These are phyloP conservation scores for Dolichoris vasculosae DNA, from an alignment of 1,140 invertebrate genomes.

Conservation along the genomic window DNA sequence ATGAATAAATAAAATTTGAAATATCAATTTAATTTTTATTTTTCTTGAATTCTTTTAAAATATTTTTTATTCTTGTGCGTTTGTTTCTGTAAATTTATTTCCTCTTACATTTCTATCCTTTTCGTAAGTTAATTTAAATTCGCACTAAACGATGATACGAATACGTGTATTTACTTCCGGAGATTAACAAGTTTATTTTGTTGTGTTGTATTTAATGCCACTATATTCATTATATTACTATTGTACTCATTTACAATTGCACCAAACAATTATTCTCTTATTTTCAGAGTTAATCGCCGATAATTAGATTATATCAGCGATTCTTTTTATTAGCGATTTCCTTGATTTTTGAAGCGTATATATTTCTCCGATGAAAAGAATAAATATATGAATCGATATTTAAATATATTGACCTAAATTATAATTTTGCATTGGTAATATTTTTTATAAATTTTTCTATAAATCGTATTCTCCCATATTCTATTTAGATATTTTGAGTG, in stretches of 20 bases:
- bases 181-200: constrained; percentile 23
- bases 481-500: too few species aligned
- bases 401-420: too few species aligned
- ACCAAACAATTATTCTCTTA: neutral
- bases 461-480: too few species aligned
- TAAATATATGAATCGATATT: neutral
- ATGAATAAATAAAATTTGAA: too few species aligned
- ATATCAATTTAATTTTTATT: too few species aligned
- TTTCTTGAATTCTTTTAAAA: too few species aligned
- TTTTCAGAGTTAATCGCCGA: neutral
- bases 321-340: neutral
- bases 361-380: too few species aligned
- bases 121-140: constrained; percentile 35
- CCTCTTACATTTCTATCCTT: neutral
- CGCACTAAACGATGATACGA: neutral
- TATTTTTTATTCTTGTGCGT: too few species aligned
- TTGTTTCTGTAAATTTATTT: too few species aligned
- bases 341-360: too few species aligned
- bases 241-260: neutral
- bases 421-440: too few species aligned
- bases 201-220: neutral
- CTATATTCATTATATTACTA: neutral
- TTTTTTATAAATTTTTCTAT: too few species aligned
- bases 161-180: constrained; percentile 8
- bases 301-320: neutral